phyloP scores from a whole-genome alignment of 2,797 vertebrate species.

The Tachyglossus aculeatus region DNA sequence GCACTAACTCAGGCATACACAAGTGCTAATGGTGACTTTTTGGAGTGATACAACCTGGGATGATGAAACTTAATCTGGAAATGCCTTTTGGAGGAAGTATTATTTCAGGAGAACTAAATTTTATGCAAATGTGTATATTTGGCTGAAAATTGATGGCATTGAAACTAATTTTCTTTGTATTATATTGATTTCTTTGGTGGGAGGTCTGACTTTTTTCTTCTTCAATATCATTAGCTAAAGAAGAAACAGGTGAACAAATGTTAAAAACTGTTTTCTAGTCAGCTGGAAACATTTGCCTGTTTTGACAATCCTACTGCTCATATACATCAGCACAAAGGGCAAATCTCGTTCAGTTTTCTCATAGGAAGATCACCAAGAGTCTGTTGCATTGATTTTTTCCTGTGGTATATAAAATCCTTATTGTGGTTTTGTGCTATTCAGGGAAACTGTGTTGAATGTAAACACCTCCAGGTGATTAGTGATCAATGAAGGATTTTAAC shows the following conservation, averaged over 20 bases:
- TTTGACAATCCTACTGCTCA: conserved; percentile 59
- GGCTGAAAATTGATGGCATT: conserved; percentile 58
- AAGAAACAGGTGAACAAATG: conserved; percentile 46
- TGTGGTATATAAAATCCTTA: conserved; percentile 65
- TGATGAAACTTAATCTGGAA: too few species aligned
- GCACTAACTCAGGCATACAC: too few species aligned
- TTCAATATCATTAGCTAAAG: conserved; percentile 59
- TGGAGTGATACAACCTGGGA: too few species aligned
- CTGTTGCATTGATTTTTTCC: conserved; percentile 72
- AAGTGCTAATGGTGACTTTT: too few species aligned
- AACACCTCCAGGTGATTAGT: conserved; percentile 73
- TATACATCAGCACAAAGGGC: conserved; percentile 57
- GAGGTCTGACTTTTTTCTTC: conserved; percentile 42
- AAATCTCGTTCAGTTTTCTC: conserved; percentile 59
- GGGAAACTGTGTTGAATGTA: conserved; percentile 60
- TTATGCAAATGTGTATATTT: conserved; percentile 42
- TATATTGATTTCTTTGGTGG: conserved; percentile 59
- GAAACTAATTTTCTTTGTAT: too few species aligned
- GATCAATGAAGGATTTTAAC: conserved; percentile 73
- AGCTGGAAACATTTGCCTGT: conserved; percentile 55
- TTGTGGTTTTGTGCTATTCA: conserved; percentile 51
- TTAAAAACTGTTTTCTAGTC: conserved; percentile 55
- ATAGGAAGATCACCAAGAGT: conserved; percentile 62
- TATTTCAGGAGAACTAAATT: background rate
- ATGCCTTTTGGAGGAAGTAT: background rate